Conservation (phyloP, 2,888 invertebrate genomes). For the Ophonus ardosiacus region DNA sequence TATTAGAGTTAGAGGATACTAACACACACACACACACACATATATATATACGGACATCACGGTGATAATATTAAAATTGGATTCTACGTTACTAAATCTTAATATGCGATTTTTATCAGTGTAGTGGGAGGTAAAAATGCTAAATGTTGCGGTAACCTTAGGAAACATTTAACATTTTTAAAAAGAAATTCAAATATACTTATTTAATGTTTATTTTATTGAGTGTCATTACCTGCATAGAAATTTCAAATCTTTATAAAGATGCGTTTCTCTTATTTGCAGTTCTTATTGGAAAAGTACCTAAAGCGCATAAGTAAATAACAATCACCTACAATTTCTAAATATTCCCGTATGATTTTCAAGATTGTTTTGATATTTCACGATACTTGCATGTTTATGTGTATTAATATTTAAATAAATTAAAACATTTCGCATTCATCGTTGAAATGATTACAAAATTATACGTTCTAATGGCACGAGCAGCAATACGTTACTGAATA, state of each 20-base stretch:
- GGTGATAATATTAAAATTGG: too few species aligned
- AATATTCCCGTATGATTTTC: conserved; percentile 21
- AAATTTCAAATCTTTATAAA: background rate
- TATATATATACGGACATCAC: too few species aligned
- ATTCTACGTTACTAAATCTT: too few species aligned
- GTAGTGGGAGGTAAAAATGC: too few species aligned
- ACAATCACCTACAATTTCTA: conserved; percentile 27
- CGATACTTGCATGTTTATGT: conserved; percentile 55
- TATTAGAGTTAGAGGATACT: too few species aligned
- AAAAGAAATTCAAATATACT: too few species aligned
- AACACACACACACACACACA: too few species aligned
- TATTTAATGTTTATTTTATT: background rate
- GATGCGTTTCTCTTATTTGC: background rate
- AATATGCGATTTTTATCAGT: too few species aligned
- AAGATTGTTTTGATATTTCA: conserved; percentile 61
- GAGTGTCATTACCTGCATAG: background rate
- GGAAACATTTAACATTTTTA: too few species aligned
- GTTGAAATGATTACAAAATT: conserved; percentile 55
- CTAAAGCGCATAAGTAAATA: conserved; percentile 7
- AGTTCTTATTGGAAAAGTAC: conserved; percentile 9
- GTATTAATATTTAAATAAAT: conserved; percentile 62
- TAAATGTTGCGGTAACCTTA: too few species aligned
- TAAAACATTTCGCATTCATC: conserved; percentile 54
- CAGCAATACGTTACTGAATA: conserved; percentile 54
- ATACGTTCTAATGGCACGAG: conserved; percentile 55